Conservation (phyloP, 2,888 invertebrate genomes). For the Anagyrus pseudococci region DNA sequence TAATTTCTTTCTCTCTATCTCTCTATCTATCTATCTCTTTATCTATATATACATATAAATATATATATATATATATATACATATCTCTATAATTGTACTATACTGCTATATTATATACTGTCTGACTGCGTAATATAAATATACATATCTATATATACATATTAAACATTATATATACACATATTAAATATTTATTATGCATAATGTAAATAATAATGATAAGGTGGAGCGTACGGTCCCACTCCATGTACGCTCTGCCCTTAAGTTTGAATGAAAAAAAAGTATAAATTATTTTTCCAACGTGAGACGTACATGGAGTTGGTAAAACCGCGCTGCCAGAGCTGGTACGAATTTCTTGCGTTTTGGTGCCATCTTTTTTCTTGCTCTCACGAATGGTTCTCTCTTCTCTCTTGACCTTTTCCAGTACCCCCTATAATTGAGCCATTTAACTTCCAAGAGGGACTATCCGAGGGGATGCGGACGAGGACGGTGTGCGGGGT, state of each 20-base stretch:
- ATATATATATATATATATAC: conserved; percentile 35
- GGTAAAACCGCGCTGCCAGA: neutral
- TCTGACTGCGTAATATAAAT: conserved; percentile 40
- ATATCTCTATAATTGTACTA: no score
- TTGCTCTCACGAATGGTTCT: conserved; percentile 69
- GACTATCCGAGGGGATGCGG: conserved; percentile 81
- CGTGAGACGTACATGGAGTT: neutral
- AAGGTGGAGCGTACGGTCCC: neutral
- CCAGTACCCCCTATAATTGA: conserved; percentile 86
- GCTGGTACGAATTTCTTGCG: conserved; percentile 47
- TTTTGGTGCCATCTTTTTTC: conserved; percentile 62
- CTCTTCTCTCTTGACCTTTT: conserved; percentile 63
- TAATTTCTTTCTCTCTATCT: neutral
- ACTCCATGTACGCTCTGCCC: neutral
- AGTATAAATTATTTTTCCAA: neutral
- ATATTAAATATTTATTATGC: neutral
- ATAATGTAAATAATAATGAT: no score
- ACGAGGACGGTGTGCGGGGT: conserved; percentile 83
- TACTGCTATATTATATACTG: no score
- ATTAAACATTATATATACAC: neutral
- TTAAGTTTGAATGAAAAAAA: neutral
- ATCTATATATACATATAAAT: conserved; percentile 41
- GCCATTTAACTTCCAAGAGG: conserved; percentile 85
- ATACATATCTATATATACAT: conserved; percentile 38
- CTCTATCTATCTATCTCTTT: conserved; percentile 33